phyloP scores from a whole-genome alignment of 2,888 invertebrate species.

The Platycheirus rosarum region DNA sequence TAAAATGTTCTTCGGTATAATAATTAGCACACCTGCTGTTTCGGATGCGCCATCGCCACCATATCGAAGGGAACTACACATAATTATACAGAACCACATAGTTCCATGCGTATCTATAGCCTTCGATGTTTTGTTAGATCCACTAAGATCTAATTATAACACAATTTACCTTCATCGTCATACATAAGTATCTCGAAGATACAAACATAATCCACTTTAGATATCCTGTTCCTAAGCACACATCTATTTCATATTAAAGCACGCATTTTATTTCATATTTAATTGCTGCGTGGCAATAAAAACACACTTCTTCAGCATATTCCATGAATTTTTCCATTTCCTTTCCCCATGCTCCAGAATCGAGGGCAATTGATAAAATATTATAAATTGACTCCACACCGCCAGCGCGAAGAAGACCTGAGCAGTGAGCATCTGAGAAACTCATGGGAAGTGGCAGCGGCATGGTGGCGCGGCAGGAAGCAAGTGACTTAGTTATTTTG shows the following conservation, averaged over 20 bases:
- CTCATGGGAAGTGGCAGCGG: constrained; percentile 33
- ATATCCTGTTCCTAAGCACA: constrained; percentile 54
- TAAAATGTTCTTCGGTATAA: constrained; percentile 35
- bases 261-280: constrained; percentile 62
- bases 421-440: constrained; percentile 10
- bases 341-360: constrained; percentile 12
- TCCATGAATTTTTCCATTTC: constrained; percentile 32
- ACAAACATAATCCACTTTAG: constrained; percentile 16
- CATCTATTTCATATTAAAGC: constrained; percentile 50
- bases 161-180: constrained; percentile 29
- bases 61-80: constrained; percentile 2
- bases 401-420: constrained; percentile 39
- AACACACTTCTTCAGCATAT: constrained; percentile 50
- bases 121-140: background rate
- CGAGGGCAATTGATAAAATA: constrained; percentile 56
- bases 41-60: constrained; percentile 17
- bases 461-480: constrained; percentile 74
- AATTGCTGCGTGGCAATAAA: constrained; percentile 48
- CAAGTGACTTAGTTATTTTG: constrained; percentile 75
- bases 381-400: constrained; percentile 67
- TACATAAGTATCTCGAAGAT: background rate
- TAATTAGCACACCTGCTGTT: constrained; percentile 68
- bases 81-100: constrained; percentile 11
- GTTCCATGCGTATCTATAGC: background rate
- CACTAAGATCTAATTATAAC: constrained; percentile 27